These are phyloP conservation scores for Sardina pilchardus DNA, from an alignment of 2,113 vertebrate species.

Conservation along the genomic window DNA sequence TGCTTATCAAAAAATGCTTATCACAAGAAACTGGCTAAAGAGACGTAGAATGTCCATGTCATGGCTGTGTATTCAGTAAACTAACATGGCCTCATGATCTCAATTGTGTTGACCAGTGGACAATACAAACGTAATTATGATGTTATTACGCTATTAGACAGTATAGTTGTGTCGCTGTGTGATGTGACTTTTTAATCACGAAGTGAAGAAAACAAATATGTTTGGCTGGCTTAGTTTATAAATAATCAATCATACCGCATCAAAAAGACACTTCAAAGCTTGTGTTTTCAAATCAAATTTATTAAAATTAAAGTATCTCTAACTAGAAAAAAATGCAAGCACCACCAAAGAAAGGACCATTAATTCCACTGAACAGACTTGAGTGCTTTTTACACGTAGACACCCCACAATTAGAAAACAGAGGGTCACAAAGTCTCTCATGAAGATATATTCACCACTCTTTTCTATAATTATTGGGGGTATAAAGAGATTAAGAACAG, in stretches of 20 bases:
- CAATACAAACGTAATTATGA: neutral
- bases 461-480: conserved; percentile 63
- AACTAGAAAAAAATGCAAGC: conserved; percentile 96
- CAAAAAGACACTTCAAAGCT: neutral
- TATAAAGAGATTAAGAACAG: conserved; percentile 57
- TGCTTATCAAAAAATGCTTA: neutral
- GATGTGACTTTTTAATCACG: neutral
- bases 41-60: neutral
- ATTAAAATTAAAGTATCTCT: conserved; percentile 96
- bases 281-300: conserved; percentile 50
- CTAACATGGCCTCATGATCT: neutral
- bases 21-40: no score
- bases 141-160: neutral
- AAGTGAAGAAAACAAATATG: conserved; percentile 31
- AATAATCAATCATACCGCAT: conserved; percentile 85
- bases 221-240: conserved; percentile 95
- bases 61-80: neutral
- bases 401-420: conserved; percentile 93
- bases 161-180: neutral
- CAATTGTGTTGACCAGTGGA: neutral
- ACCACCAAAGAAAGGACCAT: conserved; percentile 97
- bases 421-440: conserved; percentile 18
- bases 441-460: conserved; percentile 88
- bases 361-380: conserved; percentile 94
- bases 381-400: conserved; percentile 94